Evolutionary conservation across 2,797 vertebrate genomes (phyloP), one percentile per base, ranked within the genome.

Genomic region (Amniataba percoides): DNA sequence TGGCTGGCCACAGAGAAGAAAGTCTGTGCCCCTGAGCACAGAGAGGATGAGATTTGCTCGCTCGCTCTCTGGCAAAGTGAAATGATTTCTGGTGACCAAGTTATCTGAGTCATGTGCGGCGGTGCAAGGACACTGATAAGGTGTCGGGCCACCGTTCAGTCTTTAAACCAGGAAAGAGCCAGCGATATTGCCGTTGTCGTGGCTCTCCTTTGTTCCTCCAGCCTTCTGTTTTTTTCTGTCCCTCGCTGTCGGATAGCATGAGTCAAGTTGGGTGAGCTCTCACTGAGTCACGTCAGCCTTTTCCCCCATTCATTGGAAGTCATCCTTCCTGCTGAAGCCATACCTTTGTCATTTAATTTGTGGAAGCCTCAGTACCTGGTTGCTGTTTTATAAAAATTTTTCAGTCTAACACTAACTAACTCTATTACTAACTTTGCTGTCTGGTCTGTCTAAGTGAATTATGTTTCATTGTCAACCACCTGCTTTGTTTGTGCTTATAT

Each of bases 221-320:
- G 75, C 70, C 73, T 78, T 31, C 4, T 27, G 2, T 31, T 31
- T 31, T 31, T 31, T 31, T 31, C 27, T 89, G 57, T 90, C 45
- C 60, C 68, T 87, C 0, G 10, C 25, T 80, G 82, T 80, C 71
- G 58, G 63, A 67, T 34, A 45, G 25, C 64, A 2, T 71, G 83
- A 92, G 77, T 92, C 88, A 71, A 86, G 74, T 79, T 84, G 78
- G 75, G 80, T 83, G 84, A 86, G 84, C 67, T 83, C 53, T 60
- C 62, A 40, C 62, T 90, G 87, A 93, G 77, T 92, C 87, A 90
- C 71, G 46, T 53, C 40, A 63, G 76, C 68, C 40, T 80, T 78
- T 65, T 31, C 27, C 21, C 76, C 48, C 19, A 25, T 60, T 53
- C 70, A 65, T 46, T 25, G 82, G 71, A 71, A 66, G 71, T 82